Evolutionary conservation across 2,888 invertebrate genomes (phyloP), one percentile per base, ranked within the genome.

Genomic region (Coecobrya sp.): DNA sequence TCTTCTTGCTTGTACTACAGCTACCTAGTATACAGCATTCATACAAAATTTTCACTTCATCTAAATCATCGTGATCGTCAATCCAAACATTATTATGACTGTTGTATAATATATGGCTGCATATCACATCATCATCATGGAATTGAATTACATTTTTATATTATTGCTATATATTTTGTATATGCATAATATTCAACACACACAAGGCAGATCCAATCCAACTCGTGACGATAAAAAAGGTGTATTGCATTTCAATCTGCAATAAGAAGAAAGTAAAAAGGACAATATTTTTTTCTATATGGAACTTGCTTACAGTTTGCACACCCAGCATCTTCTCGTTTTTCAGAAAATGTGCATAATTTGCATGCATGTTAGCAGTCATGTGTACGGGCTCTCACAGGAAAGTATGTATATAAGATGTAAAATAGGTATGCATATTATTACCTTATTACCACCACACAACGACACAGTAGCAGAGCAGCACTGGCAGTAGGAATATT

Each of bases 81-180:
- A 82, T 62, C 59, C 30, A 27, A 73, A 73, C n/a, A n/a, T n/a
- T 42, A 45, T 73, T n/a, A 30, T 27, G 59, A n/a, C n/a, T 59
- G 59, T 27, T 68, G 68, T 73, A 42, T 42, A 16, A 55, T 55
- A 42, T 45, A 68, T 49, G 22, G 42, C 36, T 76, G 25, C 49
- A 27, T 65, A 22, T 22, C 0, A 30, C n/a, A 76, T 45, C 42
- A 52, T 36, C 13, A 79, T 76, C 19, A 42, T 55, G 62, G 84
- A 84, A 84, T 65, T 65, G 84, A 65, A 62, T 84, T 65, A 84
- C 84, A 84, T 30, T 62, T 82, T 42, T 82, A n/a, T 82, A 82
- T 62, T 82, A 8, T 52, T 30, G 27, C 68, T 30, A 81, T 55
- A 11, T 65, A 3, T 65, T 27, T 65, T 73, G 5, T 49, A 22